phyloP scores from a whole-genome alignment of 2,888 invertebrate genomes.

The Metopia argyrocephala region DNA sequence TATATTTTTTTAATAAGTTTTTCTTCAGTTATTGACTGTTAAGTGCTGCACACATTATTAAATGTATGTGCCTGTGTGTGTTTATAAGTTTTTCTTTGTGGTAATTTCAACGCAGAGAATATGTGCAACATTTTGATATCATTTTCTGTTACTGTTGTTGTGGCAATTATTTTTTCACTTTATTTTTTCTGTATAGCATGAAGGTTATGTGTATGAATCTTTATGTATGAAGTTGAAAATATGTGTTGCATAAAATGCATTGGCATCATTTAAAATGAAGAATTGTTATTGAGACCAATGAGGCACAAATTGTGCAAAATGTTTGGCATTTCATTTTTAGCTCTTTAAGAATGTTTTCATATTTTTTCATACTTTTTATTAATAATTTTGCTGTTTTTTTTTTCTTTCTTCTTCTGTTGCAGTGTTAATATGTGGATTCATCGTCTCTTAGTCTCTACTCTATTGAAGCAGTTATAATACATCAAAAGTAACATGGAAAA shows the following conservation, averaged over 20 bases:
- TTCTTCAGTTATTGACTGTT: constrained; percentile 22
- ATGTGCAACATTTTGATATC: constrained; percentile 49
- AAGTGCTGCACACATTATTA: constrained; percentile 5
- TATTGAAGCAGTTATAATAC: neutral
- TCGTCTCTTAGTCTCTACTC: constrained; percentile 10
- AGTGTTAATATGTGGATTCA: constrained; percentile 31
- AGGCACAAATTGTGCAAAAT: constrained; percentile 77
- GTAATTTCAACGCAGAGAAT: neutral
- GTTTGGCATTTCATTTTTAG: constrained; percentile 67
- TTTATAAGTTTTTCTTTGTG: constrained; percentile 28
- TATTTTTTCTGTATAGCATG: constrained; percentile 16
- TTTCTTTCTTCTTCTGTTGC: constrained; percentile 7
- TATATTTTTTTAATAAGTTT: constrained; percentile 62
- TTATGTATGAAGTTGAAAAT: constrained; percentile 47
- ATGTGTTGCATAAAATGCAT: constrained; percentile 39
- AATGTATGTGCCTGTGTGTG: neutral
- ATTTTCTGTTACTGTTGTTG: neutral
- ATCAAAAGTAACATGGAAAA: neutral
- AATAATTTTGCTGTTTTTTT: too few species aligned
- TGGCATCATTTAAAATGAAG: constrained; percentile 72
- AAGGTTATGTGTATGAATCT: constrained; percentile 59
- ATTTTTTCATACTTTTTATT: too few species aligned
- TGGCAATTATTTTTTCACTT: constrained; percentile 5
- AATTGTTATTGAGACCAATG: constrained; percentile 76
- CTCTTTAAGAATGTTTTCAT: neutral